Conservation (phyloP, 2,113 vertebrate species). For the Crotalus tigris region DNA sequence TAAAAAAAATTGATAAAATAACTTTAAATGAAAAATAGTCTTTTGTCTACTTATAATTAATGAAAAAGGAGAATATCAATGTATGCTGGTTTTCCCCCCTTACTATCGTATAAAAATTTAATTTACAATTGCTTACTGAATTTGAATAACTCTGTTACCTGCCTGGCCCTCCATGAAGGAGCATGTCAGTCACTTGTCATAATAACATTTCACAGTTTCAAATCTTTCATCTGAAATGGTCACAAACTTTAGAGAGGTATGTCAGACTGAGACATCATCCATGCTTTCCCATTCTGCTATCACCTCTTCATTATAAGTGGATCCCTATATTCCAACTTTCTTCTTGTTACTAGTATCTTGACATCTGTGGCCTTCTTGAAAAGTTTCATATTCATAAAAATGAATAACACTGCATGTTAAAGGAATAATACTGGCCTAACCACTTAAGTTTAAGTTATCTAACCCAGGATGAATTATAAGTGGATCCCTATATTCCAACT, state of each 20-base stretch:
- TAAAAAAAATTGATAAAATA: background rate
- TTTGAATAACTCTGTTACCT: slow-evolving; percentile 1
- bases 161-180: slow-evolving; percentile 21
- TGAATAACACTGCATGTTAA: slow-evolving; percentile 14
- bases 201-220: slow-evolving; percentile 18
- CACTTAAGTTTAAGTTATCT: slow-evolving; percentile 16
- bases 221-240: background rate
- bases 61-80: slow-evolving; percentile 18
- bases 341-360: background rate
- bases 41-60: slow-evolving; percentile 31
- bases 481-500: too few relatives aligned
- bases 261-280: background rate
- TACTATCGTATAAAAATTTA: slow-evolving; percentile 18
- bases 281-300: slow-evolving; percentile 12
- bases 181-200: slow-evolving; percentile 21
- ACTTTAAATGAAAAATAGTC: background rate
- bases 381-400: slow-evolving; percentile 9
- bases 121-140: background rate
- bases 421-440: slow-evolving; percentile 4
- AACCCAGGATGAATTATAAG: background rate
- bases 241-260: background rate
- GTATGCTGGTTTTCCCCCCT: background rate
- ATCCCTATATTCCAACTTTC: background rate
- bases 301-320: background rate
- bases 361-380: background rate